phyloP scores from a whole-genome alignment of 2,797 vertebrate genomes.

The Halcyon badia region DNA sequence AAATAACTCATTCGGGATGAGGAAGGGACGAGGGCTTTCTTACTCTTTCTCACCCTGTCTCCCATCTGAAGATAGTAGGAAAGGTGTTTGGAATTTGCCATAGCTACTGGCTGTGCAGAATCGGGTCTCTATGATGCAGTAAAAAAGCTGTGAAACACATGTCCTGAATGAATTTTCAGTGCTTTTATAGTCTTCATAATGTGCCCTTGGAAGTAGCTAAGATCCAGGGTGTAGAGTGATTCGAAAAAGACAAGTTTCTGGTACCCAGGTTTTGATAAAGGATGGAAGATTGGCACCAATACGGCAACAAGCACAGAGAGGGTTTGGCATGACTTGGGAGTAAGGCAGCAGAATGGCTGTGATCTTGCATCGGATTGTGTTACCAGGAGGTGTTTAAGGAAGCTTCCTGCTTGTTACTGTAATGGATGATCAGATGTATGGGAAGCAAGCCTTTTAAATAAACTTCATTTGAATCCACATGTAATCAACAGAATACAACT shows the following conservation, averaged over 20 bases:
- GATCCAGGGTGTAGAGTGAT: not conserved
- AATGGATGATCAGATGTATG: not conserved
- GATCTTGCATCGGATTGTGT: not conserved
- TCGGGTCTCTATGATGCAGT: not conserved
- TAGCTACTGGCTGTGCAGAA: not conserved
- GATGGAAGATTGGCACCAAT: not conserved
- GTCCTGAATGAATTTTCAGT: not conserved
- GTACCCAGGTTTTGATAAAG: not conserved
- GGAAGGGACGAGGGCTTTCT: slow-evolving; percentile 12
- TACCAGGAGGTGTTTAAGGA: not conserved
- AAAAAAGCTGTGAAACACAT: not conserved
- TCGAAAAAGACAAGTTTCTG: not conserved
- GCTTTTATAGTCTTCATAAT: not conserved
- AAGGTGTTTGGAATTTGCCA: not conserved
- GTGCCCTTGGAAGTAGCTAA: not conserved
- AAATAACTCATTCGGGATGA: slow-evolving; percentile 65
- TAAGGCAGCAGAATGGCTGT: not conserved
- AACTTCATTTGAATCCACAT: not conserved
- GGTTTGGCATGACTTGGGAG: not conserved
- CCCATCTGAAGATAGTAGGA: not conserved
- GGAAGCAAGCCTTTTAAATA: not conserved
- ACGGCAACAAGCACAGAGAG: not conserved
- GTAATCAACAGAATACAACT: not conserved
- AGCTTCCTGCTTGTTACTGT: not conserved
- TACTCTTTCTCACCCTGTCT: slow-evolving; percentile 8